Evolutionary conservation across 1,140 invertebrate species (phyloP).

Genomic region (Leptoteleia sp.): DNA sequence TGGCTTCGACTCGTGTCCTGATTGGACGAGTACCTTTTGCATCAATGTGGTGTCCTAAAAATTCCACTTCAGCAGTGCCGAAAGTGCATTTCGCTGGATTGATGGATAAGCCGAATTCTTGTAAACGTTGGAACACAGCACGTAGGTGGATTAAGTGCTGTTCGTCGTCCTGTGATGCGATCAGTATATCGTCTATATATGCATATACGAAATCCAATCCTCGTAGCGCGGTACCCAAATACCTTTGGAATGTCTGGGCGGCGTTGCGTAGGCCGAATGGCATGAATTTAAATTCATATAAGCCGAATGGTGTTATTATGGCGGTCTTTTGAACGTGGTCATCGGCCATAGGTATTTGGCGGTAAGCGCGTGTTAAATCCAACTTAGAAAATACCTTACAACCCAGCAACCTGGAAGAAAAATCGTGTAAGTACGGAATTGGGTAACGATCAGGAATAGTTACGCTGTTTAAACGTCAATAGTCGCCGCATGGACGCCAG

Average conservation of each 20-base stretch:
- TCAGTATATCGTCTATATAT: too few species aligned
- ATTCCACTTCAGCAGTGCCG: too few species aligned
- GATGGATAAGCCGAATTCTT: too few species aligned
- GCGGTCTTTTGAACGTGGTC: constrained; percentile 74
- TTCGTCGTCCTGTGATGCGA: too few species aligned
- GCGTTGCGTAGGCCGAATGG: constrained; percentile 5
- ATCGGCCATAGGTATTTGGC: constrained; percentile 74
- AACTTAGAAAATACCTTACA: constrained; percentile 27
- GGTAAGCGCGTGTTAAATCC: constrained; percentile 80
- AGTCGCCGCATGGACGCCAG: constrained; percentile 67
- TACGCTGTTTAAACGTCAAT: constrained; percentile 69
- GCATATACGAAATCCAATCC: too few species aligned
- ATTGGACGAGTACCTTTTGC: constrained; percentile 57
- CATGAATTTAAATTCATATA: constrained; percentile 65
- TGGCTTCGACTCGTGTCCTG: constrained; percentile 58
- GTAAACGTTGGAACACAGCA: too few species aligned
- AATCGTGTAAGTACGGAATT: constrained; percentile 69
- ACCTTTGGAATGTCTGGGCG: too few species aligned
- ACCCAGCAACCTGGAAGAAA: constrained; percentile 68
- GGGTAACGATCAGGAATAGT: constrained; percentile 75
- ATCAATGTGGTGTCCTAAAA: constrained; percentile 32
- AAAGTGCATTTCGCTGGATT: too few species aligned
- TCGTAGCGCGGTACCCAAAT: too few species aligned
- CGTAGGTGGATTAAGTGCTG: constrained; percentile 11
- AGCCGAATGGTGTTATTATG: constrained; percentile 72